These are phyloP conservation scores for Laticauda colubrina DNA, from an alignment of 2,113 vertebrate genomes.

Conservation along the genomic window DNA sequence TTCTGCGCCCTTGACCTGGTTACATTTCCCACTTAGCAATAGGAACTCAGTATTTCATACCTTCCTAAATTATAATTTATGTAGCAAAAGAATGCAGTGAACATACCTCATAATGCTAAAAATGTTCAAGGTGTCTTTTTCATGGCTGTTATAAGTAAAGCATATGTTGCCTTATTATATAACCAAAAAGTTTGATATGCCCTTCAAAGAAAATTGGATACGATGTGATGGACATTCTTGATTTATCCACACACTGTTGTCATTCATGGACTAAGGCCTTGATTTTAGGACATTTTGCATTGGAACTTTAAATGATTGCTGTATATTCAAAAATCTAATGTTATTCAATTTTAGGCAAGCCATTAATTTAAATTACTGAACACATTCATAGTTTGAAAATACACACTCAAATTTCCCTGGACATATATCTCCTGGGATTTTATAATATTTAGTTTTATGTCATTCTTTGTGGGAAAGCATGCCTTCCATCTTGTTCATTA, in stretches of 20 bases:
- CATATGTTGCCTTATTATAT: not conserved
- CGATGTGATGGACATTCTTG: not conserved
- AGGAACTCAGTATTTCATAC: constrained; percentile 24
- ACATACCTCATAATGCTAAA: constrained; percentile 14
- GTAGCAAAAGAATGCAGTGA: constrained; percentile 5
- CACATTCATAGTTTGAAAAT: not conserved
- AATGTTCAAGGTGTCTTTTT: constrained; percentile 17
- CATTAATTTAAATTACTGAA: not conserved
- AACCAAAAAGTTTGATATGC: not conserved
- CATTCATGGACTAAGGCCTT: not conserved
- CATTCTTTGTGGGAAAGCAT: not conserved
- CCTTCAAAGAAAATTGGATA: constrained; percentile 2
- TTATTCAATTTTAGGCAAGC: not conserved
- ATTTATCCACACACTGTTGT: not conserved
- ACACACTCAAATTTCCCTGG: not conserved
- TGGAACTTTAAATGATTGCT: not conserved
- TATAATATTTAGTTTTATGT: not conserved
- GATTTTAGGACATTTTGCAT: constrained; percentile 3
- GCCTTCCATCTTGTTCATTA: not conserved
- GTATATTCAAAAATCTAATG: not conserved
- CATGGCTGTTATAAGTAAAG: constrained; percentile 8
- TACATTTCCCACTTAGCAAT: not conserved
- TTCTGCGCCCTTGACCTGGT: constrained; percentile 15
- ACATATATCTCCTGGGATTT: not conserved
- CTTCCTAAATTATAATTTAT: constrained; percentile 26